A percentile compares a stretch with the other conserved stretches of the same genome.
These are phyloP conservation scores for Falco biarmicus DNA, from an alignment of 2,797 vertebrate species.

Conservation along the genomic window DNA sequence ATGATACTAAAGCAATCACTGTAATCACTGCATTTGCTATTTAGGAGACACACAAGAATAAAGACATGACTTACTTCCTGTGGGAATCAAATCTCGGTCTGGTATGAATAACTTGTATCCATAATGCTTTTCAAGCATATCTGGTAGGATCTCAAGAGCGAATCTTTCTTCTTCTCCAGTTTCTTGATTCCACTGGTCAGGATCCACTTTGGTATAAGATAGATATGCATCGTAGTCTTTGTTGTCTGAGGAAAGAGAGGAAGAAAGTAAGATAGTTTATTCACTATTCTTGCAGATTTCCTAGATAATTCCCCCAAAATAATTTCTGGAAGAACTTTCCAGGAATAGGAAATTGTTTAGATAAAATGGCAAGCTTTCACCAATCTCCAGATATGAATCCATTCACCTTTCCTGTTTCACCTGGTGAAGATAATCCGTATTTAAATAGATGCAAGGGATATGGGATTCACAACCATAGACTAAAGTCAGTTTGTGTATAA, in stretches of 20 bases:
- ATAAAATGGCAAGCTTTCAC: background rate
- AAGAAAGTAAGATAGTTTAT: background rate
- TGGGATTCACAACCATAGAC: background rate
- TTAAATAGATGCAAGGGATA: background rate
- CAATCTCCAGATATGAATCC: background rate
- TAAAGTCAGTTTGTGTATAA: background rate
- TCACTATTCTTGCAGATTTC: background rate
- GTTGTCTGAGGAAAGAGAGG: slow-evolving; percentile 75
- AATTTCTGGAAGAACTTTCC: background rate
- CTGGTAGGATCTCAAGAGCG: slow-evolving; percentile 95
- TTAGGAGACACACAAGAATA: background rate
- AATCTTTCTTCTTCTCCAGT: slow-evolving; percentile 97
- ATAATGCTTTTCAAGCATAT: slow-evolving; percentile 98
- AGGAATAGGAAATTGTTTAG: background rate
- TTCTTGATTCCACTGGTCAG: slow-evolving; percentile 98
- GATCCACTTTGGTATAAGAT: slow-evolving; percentile 99
- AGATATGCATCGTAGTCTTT: slow-evolving; percentile 97
- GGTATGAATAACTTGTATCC: slow-evolving; percentile 98
- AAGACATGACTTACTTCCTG: slow-evolving; percentile 91
- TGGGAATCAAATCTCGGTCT: slow-evolving; percentile 98
- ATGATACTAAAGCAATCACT: background rate
- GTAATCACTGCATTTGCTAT: background rate
- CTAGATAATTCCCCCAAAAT: background rate
- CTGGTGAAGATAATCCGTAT: background rate
- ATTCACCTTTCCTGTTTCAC: background rate